These are phyloP conservation scores for Pogonus chalceus DNA, from an alignment of 1,140 invertebrate genomes.

Conservation along the genomic window DNA sequence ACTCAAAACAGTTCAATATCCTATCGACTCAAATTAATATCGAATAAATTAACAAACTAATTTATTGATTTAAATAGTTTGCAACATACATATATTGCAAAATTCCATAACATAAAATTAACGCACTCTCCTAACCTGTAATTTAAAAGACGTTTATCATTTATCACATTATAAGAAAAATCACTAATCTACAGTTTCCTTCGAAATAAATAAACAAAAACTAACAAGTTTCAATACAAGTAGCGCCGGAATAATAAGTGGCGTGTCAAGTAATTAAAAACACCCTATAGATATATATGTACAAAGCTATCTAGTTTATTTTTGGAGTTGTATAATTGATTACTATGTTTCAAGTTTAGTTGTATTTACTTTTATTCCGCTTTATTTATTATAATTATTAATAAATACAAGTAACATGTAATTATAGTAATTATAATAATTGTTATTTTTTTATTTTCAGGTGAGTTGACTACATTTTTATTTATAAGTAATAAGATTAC, in stretches of 20 bases:
- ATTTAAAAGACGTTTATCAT: too few relatives aligned
- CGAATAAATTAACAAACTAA: too few relatives aligned
- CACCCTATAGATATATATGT: background rate
- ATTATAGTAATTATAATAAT: background rate
- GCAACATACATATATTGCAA: too few relatives aligned
- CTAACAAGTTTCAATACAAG: background rate
- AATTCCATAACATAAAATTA: too few relatives aligned
- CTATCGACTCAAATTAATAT: too few relatives aligned
- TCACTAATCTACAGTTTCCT: too few relatives aligned
- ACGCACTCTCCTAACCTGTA: too few relatives aligned
- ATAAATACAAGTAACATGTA: background rate
- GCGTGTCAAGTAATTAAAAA: background rate
- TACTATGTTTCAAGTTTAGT: background rate
- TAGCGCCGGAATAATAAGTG: background rate
- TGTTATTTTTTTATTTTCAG: constrained; percentile 2
- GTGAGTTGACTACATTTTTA: background rate
- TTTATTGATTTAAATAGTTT: too few relatives aligned
- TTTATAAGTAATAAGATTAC: too few relatives aligned
- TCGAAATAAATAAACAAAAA: too few relatives aligned
- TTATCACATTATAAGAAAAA: too few relatives aligned
- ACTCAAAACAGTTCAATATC: too few relatives aligned
- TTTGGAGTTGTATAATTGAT: background rate
- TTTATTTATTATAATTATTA: background rate
- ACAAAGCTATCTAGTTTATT: background rate
- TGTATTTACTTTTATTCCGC: background rate